Base-by-base conservation (phyloP, 1,140 invertebrate species). In the Scaptomyza graminum region DNA sequence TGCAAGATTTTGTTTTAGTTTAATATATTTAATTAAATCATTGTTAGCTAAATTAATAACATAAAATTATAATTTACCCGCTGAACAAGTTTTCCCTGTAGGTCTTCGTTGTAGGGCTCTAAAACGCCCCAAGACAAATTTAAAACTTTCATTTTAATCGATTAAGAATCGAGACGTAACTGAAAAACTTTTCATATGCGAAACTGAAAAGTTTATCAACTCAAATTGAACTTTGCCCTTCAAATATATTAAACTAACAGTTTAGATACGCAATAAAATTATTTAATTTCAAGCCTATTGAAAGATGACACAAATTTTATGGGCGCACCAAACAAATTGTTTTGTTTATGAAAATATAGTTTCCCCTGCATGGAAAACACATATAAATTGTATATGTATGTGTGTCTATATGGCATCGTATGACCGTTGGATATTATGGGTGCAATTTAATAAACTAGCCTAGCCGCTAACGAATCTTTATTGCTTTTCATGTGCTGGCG, bases 361-460 rank as follows among this genome's bases (percentile, higher is more conserved):
- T 34, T 18, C 28, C 49, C 49, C 25, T 25, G 41, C 22, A 44
- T 22, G 18, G 2, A 22, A 22, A 22, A 22, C 18, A 22, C 18
- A 22, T 22, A 18, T 18, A 3, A 1, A 18, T 18, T 22, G 18
- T 22, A 22, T 3, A 22, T 22, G 4, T 18, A 3, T 18, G 3
- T 22, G 18, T 22, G 18, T 28, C 5, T 46, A 31, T 28, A n/a
- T 31, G 7, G 28, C 47, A 47, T 47, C 56, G 28, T 60, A 31
- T 22, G 25, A 47, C 31, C n/a, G 47, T 62, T 49, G 39, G 9
- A 9, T 31, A 25, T 39, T 57, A 65, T 65, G 67, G 67, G 61
- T 70, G 67, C 67, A 70, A 51, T 70, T 65, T 65, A 70, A 65
- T 70, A 65, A 70, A 70, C 55, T 43, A 44, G 46, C 13, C n/a